Percentiles rank a stretch among this genome's conserved stretches.
phyloP scores from a whole-genome alignment of 2,888 invertebrate species.

The Cantharis nigra region DNA sequence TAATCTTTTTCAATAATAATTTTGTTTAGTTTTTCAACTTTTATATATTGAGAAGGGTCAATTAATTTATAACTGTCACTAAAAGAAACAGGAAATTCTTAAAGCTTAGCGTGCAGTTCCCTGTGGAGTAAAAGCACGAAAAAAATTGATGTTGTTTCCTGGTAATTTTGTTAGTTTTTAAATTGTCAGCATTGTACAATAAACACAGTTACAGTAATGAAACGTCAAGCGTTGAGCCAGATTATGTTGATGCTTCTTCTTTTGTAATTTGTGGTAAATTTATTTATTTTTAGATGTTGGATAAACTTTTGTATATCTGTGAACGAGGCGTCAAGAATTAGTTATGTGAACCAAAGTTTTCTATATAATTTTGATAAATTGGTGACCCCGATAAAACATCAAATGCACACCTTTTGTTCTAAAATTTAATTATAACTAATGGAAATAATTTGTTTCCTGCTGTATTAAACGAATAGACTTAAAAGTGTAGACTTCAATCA shows the following conservation, averaged over 20 bases:
- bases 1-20: not conserved
- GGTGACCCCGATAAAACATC: not conserved
- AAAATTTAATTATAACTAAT: not conserved
- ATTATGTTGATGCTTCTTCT: not conserved
- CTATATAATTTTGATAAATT: not conserved
- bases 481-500: not conserved
- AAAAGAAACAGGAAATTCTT: not conserved
- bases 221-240: not conserved
- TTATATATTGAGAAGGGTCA: not conserved
- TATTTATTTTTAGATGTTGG: not conserved
- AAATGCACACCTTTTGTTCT: not conserved
- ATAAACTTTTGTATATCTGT: not conserved
- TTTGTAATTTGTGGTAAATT: not conserved
- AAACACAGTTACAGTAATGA: not conserved
- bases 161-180: not conserved
- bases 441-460: not conserved
- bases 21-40: not conserved
- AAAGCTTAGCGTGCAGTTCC: not conserved
- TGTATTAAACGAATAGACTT: not conserved
- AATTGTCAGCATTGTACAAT: not conserved
- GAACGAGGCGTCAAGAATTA: no score
- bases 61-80: not conserved
- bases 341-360: not conserved
- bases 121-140: not conserved
- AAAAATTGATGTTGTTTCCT: not conserved